Base-by-base conservation (phyloP, 2,113 vertebrate genomes). In the Tachuris rubrigastra region DNA sequence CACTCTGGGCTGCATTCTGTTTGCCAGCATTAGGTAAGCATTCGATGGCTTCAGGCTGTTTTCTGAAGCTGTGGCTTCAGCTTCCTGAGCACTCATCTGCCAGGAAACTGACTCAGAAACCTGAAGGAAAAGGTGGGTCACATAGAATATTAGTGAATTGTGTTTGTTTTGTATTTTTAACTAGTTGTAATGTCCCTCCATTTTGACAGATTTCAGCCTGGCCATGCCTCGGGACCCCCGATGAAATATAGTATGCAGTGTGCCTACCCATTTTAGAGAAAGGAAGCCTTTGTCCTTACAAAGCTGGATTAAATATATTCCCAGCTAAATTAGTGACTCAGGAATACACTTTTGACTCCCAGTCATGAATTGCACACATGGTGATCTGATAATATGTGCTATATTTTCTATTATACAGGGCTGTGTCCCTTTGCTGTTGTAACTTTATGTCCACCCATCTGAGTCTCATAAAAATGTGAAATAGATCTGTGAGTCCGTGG, bases 21-120 rank as follows among this genome's bases (percentile, higher is more conserved):
- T 85, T 73, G 56, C 67, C 72, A 59, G 89, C 46, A 69, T 95
- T 95, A 94, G 84, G 82, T 67, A 94, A 96, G 67, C 33, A 55
- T 63, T 58, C 0, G 2, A 68, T 67, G 79, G 59, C 82, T 92
- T 67, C 65, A 82, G 76, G 90, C 73, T 89, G 84, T 59, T 93
- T 77, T 42, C 65, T 52, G 50, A 52, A 46, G 33, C 76, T 78
- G 85, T 90, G 85, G 60, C 60, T 91, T 93, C 74, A 77, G 72
- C 73, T 93, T 93, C 81, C 85, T 88, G 72, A 83, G 79, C 60
- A 67, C 68, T 68, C 56, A 78, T 66, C 68, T 22, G 14, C 13
- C 10, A 74, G 89, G 91, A 86, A 92, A 56, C 56, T 81, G 82
- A 83, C 71, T 88, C 92, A 95, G 72, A 83, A 88, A 74, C 10